Conservation (phyloP, 2,797 vertebrate species). For the Decapterus maruadsi region DNA sequence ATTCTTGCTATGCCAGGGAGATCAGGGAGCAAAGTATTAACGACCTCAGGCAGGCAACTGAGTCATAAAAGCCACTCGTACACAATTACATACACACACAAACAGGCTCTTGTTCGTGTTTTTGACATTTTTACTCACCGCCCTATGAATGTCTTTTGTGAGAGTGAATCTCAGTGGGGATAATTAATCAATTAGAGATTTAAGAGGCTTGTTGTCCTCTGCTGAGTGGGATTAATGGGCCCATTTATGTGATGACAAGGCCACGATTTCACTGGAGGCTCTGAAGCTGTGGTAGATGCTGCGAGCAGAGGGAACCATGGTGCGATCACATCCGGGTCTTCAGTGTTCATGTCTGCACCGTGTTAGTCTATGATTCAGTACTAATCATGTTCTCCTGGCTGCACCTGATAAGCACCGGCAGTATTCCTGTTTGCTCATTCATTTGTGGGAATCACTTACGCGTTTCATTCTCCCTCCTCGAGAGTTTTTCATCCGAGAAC, state of each 20-base stretch:
- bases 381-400: slow-evolving; percentile 59
- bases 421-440: slow-evolving; percentile 52
- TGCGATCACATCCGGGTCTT: slow-evolving; percentile 17
- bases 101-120: slow-evolving; percentile 28
- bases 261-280: slow-evolving; percentile 31
- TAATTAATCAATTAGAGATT: slow-evolving; percentile 72
- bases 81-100: neutral
- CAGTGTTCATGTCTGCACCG: slow-evolving; percentile 38
- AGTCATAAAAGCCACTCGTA: slow-evolving; percentile 19
- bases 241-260: slow-evolving; percentile 52
- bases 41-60: neutral
- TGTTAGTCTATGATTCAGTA: slow-evolving; percentile 36
- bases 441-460: slow-evolving; percentile 66
- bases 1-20: neutral
- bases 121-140: slow-evolving; percentile 37
- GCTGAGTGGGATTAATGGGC: slow-evolving; percentile 67
- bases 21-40: slow-evolving; percentile 5
- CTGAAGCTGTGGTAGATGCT: slow-evolving; percentile 13
- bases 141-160: slow-evolving; percentile 41
- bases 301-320: slow-evolving; percentile 18
- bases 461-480: slow-evolving; percentile 24
- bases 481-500: slow-evolving; percentile 45
- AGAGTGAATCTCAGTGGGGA: slow-evolving; percentile 43
- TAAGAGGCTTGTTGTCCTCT: slow-evolving; percentile 61
- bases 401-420: slow-evolving; percentile 57